phyloP scores from a whole-genome alignment of 2,797 vertebrate species.

The Phaenicophaeus curvirostris region DNA sequence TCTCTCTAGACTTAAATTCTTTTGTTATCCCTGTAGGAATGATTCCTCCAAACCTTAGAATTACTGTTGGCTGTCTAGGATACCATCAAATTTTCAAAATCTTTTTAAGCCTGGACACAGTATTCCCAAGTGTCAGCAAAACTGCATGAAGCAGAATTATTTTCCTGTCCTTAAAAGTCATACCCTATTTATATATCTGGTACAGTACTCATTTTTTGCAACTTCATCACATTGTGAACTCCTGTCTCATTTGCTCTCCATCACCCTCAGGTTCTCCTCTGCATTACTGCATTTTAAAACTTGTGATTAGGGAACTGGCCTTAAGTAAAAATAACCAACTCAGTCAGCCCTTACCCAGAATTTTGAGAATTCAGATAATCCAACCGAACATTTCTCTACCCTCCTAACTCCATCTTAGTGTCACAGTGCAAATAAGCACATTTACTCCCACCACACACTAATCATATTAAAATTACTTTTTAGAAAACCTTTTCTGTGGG shows the following conservation, averaged over 20 bases:
- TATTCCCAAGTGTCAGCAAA: conserved; percentile 7
- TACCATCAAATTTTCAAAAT: background rate
- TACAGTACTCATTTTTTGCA: conserved; percentile 16
- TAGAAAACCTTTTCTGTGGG: background rate
- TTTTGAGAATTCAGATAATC: conserved; percentile 15
- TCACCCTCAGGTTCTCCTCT: conserved; percentile 35
- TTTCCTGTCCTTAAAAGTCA: conserved; percentile 22
- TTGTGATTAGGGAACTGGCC: background rate
- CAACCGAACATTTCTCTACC: background rate
- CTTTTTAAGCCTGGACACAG: background rate
- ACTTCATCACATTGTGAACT: conserved; percentile 34
- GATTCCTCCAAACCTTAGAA: background rate
- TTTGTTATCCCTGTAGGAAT: background rate
- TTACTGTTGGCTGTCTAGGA: background rate
- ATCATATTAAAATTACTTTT: conserved; percentile 30
- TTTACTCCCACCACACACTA: conserved; percentile 25
- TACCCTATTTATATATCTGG: conserved; percentile 12
- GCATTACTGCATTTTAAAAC: background rate
- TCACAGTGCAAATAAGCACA: conserved; percentile 23
- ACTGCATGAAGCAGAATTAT: conserved; percentile 9
- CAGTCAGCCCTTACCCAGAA: background rate
- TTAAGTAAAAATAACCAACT: conserved; percentile 47
- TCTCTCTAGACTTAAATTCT: background rate
- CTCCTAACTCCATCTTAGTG: background rate
- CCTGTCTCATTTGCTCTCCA: conserved; percentile 32